A percentile compares a stretch with the other conserved stretches of the same genome.
Conservation (phyloP, 2,113 vertebrate species). For the Forbesichthys papilliferus region DNA sequence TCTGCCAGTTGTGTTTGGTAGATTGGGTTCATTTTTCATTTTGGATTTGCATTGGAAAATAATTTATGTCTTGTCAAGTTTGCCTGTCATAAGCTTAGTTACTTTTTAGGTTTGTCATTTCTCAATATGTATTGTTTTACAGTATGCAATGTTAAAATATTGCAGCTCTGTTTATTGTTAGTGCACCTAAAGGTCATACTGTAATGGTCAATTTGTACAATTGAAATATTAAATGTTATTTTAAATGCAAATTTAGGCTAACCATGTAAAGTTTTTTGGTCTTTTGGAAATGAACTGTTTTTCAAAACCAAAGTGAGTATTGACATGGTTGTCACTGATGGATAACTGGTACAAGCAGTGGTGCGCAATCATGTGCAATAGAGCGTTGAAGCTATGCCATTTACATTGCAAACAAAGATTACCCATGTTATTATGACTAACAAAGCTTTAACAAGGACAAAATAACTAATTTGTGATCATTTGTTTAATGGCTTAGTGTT, state of each 20-base stretch:
- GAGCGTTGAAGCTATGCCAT: too few relatives aligned
- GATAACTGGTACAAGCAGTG: neutral
- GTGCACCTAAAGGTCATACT: too few relatives aligned
- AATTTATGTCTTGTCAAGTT: neutral
- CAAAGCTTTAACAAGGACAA: too few relatives aligned
- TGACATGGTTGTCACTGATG: neutral
- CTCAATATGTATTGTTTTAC: neutral
- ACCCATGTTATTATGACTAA: too few relatives aligned
- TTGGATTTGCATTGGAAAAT: constrained; percentile 3
- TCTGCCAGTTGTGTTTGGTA: constrained; percentile 46
- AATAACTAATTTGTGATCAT: too few relatives aligned
- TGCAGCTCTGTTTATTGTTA: neutral
- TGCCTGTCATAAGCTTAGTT: neutral
- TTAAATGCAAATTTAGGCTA: too few relatives aligned
- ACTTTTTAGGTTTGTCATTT: neutral
- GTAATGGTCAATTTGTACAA: too few relatives aligned
- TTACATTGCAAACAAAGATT: too few relatives aligned
- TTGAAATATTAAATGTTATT: too few relatives aligned
- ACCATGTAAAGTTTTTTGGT: neutral
- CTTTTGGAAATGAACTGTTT: neutral
- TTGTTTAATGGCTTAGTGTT: too few relatives aligned
- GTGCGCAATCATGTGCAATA: too few relatives aligned
- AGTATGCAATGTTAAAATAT: neutral
- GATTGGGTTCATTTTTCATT: constrained; percentile 36
- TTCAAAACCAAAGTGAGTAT: neutral